These are phyloP conservation scores for Aphidius colemani DNA, from an alignment of 2,888 invertebrate genomes.

Conservation along the genomic window DNA sequence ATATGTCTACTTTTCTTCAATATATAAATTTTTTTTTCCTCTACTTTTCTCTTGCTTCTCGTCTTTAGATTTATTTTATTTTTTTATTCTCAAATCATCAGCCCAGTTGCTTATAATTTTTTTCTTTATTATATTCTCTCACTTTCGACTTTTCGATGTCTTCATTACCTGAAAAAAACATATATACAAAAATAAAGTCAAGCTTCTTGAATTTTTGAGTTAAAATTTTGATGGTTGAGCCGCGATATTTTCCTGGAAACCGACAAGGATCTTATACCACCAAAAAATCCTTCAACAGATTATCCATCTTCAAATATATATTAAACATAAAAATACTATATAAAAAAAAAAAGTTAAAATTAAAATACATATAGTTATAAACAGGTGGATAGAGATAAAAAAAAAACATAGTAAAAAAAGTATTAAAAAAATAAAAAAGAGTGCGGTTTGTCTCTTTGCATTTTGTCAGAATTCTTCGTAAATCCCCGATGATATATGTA, in stretches of 20 bases:
- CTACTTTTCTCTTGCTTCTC: not conserved
- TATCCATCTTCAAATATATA: constrained; percentile 21
- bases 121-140: constrained; percentile 18
- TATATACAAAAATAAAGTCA: constrained; percentile 18
- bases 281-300: constrained; percentile 10
- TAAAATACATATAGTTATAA: constrained; percentile 11
- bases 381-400: constrained; percentile 13
- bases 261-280: constrained; percentile 19
- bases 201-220: constrained; percentile 22
- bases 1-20: constrained; percentile 23
- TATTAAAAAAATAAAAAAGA: no score
- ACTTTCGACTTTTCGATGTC: constrained; percentile 32
- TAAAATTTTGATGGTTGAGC: constrained; percentile 23
- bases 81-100: not conserved
- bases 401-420: no score
- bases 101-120: constrained; percentile 17
- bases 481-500: constrained; percentile 25
- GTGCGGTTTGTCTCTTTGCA: no score
- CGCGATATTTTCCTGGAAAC: constrained; percentile 27
- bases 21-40: constrained; percentile 12
- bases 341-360: constrained; percentile 1
- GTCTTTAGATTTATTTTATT: constrained; percentile 32
- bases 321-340: constrained; percentile 10
- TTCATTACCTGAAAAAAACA: constrained; percentile 30
- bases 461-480: constrained; percentile 12